phyloP scores from a whole-genome alignment of 2,113 vertebrate genomes.

The Scomber scombrus region DNA sequence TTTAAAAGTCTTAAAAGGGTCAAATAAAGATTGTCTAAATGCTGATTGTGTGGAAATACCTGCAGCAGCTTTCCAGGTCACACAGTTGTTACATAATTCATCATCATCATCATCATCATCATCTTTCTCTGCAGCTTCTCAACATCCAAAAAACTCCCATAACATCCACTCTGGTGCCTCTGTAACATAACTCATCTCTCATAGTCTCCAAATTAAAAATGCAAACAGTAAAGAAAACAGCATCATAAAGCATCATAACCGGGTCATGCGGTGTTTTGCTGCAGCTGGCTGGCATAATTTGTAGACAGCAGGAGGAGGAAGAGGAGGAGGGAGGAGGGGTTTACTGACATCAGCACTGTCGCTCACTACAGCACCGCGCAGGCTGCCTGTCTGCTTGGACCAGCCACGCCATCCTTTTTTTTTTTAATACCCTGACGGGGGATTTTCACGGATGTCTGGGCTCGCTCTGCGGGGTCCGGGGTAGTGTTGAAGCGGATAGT shows the following conservation, averaged over 20 bases:
- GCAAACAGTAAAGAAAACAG: neutral
- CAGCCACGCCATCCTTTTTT: slow-evolving; percentile 59
- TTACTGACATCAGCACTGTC: slow-evolving; percentile 74
- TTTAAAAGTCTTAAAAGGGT: too few relatives aligned
- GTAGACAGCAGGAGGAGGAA: slow-evolving; percentile 48
- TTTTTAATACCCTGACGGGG: slow-evolving; percentile 21
- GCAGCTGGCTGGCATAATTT: slow-evolving; percentile 51
- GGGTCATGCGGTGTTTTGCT: slow-evolving; percentile 15
- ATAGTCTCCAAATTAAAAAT: too few relatives aligned
- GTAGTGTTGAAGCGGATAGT: slow-evolving; percentile 2
- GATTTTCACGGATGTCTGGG: slow-evolving; percentile 41
- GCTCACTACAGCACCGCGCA: slow-evolving; percentile 58
- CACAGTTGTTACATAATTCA: slow-evolving; percentile 38
- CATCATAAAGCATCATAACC: neutral
- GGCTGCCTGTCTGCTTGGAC: slow-evolving; percentile 62
- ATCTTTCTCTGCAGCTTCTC: neutral
- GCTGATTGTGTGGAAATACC: neutral
- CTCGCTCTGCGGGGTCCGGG: slow-evolving; percentile 12
- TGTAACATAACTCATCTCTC: neutral
- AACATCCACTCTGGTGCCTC: neutral
- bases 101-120: neutral
- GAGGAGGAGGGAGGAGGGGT: slow-evolving; percentile 70
- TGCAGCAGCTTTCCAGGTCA: slow-evolving; percentile 24
- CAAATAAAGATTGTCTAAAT: too few relatives aligned
- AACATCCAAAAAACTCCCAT: neutral